Base-by-base conservation (phyloP, 2,888 invertebrate species). In the Proisotoma minuta region DNA sequence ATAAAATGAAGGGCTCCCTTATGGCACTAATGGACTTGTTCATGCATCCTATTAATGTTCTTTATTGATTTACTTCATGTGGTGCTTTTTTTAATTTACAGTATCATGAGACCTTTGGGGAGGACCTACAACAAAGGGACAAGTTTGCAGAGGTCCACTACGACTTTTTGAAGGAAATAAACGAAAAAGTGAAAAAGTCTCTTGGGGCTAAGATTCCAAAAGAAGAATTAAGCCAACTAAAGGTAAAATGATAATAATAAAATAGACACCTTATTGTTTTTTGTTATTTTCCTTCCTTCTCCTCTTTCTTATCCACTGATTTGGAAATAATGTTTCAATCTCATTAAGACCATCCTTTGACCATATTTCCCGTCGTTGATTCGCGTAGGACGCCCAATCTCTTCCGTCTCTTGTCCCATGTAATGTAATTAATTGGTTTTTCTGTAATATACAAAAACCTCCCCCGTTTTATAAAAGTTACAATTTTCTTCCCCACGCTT, bases 131-230 rank as follows among this genome's bases (percentile, higher is more conserved):
- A 24, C 48, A 50, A 29, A 56, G 81, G 64, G 75, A 78, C 40
- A 75, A 76, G 63, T 82, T 80, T 78, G 78, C 77, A 65, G 75
- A 76, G 60, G 73, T 76, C 34, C 78, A 78, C 43, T 82, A 81
- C 73, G 77, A 79, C 51, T 84, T 82, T 82, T 77, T 84, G 60
- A 82, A 82, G 10, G 76, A 76, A 27, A 59, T 71, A 15, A 74
- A 69, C 22, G 73, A 77, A 5, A 75, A 80, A 65, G 79, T 83
- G 66, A 81, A 81, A 3, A 83, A 83, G 75, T 76, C 67, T 59
- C 62, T 75, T n/a, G 75, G 74, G 26, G 40, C 18, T 3, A n/a
- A 43, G 12, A 24, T 56, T 24, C 8, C 56, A 20, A 28, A 23
- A 5, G 56, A 56, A 15, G 43, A 40, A 75, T 77, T 83, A 40